These are phyloP conservation scores for Leuciscus waleckii DNA, from an alignment of 2,797 vertebrate genomes.

Conservation along the genomic window DNA sequence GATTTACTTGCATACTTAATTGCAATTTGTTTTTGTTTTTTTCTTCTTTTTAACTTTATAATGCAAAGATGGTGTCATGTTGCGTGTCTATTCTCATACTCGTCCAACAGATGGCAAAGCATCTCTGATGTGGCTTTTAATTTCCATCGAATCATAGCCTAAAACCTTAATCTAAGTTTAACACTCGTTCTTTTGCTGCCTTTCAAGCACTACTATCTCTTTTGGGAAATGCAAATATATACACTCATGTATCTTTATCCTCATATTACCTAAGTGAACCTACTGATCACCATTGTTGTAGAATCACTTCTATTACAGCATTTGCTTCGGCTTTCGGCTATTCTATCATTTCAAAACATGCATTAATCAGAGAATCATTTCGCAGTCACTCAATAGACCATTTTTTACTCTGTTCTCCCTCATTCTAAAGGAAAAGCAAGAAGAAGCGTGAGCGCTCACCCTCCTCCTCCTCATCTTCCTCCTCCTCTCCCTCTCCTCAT, in stretches of 20 bases:
- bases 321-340: background rate
- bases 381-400: background rate
- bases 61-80: background rate
- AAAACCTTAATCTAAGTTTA: background rate
- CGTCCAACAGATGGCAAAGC: background rate
- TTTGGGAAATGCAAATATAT: background rate
- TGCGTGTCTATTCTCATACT: background rate
- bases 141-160: background rate
- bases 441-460: conserved; percentile 93
- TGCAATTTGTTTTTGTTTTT: background rate
- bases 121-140: background rate
- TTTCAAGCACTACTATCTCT: background rate
- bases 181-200: background rate
- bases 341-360: background rate
- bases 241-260: background rate
- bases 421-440: conserved; percentile 87
- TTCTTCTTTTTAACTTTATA: background rate
- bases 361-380: background rate
- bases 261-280: background rate
- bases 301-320: background rate
- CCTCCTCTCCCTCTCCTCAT: conserved; percentile 87
- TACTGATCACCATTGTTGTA: background rate
- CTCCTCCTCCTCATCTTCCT: conserved; percentile 91
- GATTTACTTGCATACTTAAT: background rate
- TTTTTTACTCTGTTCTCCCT: background rate